phyloP scores from a whole-genome alignment of 2,888 invertebrate genomes.

The Andrena minutula region DNA sequence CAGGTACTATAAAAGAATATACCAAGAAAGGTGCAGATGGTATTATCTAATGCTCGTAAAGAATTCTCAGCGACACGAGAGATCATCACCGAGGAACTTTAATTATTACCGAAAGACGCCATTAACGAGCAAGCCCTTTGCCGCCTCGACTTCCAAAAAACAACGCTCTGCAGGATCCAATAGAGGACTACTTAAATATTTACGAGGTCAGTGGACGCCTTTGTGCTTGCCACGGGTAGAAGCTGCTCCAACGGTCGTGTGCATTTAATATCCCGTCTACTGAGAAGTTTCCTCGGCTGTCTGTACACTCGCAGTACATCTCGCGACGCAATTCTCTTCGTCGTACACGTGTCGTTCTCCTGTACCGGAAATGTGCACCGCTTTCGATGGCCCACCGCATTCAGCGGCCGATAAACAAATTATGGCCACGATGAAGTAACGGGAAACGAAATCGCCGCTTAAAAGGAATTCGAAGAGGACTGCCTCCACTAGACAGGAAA shows the following conservation, averaged over 20 bases:
- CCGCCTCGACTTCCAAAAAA: not conserved
- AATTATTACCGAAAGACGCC: constrained; percentile 5
- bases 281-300: constrained; percentile 5
- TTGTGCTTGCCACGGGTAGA: not conserved
- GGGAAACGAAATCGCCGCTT: constrained; percentile 44
- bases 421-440: constrained; percentile 9
- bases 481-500: constrained; percentile 29
- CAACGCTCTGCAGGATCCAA: constrained; percentile 17
- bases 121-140: not conserved
- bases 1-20: no score
- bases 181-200: constrained; percentile 46
- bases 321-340: not conserved
- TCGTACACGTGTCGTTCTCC: not conserved
- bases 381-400: not conserved
- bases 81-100: constrained; percentile 1
- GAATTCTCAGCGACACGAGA: not conserved
- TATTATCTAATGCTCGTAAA: not conserved
- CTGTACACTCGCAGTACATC: not conserved
- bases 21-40: no score
- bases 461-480: constrained; percentile 22
- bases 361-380: constrained; percentile 7
- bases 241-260: not conserved
- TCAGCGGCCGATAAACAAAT: constrained; percentile 37
- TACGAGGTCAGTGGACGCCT: constrained; percentile 16
- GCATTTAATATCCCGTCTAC: constrained; percentile 40